Evolutionary conservation across 2,797 vertebrate genomes (phyloP), one percentile per base, ranked within the genome.

Genomic region (Paedocypris micromegethes): DNA sequence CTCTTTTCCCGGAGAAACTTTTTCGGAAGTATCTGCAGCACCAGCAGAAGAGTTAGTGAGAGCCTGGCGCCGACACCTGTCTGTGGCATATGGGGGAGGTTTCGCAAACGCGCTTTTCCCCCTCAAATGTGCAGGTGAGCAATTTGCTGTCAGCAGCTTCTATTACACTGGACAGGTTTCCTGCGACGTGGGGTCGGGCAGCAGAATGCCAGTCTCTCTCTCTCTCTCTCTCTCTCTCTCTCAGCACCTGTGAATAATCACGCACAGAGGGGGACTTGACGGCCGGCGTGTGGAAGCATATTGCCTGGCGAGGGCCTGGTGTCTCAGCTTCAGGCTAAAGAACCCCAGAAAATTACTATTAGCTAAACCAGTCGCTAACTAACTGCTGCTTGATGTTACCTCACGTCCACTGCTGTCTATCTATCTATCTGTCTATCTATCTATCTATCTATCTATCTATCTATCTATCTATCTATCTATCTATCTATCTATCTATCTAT

Each of bases 331-430:
- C 59, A 53, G 43, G 51, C 44, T 66, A 23, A 57, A 41, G 55
- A 40, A 58, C 53, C 37, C 42, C n/a, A 38, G 37, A 48, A 51
- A 3, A 0, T 64, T 65, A 66, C 81, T 80, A 78, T 84, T 83
- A 84, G 75, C 79, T 72, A 80, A 83, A 84, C 75, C 75, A 79
- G 76, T 79, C 76, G 80, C 81, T 81, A 74, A 79, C 82, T 72
- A 84, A 23, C 1, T 23, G 23, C 23, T 23, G 23, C 23, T 23
- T 23, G 23, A 23, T 23, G 23, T 23, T 23, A 23, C 23, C 23
- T 23, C 23, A 23, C 23, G 23, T 23, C 23, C 23, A 23, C 23
- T 23, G 23, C 23, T 23, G 23, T 23, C 23, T 23, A 23, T 23
- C 23, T 23, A 23, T 23, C 23, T 23, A 23, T 23, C 23, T 23